phyloP scores from a whole-genome alignment of 2,888 invertebrate species.

The Plebejus argus region DNA sequence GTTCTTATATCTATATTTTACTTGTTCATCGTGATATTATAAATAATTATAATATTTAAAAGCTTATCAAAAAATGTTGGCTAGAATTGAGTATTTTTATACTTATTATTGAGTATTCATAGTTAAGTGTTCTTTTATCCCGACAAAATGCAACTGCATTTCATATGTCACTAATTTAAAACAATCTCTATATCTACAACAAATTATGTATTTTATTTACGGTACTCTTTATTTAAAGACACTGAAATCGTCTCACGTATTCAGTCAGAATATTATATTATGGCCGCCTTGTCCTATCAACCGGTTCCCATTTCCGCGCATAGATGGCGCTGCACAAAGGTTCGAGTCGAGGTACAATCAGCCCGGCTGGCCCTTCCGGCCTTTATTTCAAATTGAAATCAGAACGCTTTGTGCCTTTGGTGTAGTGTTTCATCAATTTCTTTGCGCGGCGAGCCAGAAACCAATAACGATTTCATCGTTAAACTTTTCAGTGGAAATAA shows the following conservation, averaged over 20 bases:
- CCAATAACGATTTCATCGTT: conserved; percentile 56
- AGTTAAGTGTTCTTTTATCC: too few relatives aligned
- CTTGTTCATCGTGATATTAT: too few relatives aligned
- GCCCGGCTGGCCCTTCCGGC: conserved; percentile 61
- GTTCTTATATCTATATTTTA: too few relatives aligned
- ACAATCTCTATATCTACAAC: too few relatives aligned
- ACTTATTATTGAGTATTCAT: too few relatives aligned
- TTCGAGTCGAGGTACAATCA: conserved; percentile 63
- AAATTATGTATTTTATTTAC: too few relatives aligned
- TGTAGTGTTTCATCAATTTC: conserved; percentile 60
- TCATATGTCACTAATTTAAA: too few relatives aligned
- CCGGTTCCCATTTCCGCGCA: conserved; percentile 70
- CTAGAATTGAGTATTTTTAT: too few relatives aligned
- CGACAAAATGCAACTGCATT: too few relatives aligned
- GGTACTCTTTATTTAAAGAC: too few relatives aligned
- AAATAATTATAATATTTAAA: too few relatives aligned
- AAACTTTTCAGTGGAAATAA: conserved; percentile 5
- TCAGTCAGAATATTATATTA: neutral
- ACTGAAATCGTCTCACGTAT: neutral
- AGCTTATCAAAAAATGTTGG: too few relatives aligned
- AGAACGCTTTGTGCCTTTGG: conserved; percentile 53
- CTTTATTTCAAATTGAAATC: conserved; percentile 54
- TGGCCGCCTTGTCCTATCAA: conserved; percentile 50
- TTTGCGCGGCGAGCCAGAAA: conserved; percentile 62
- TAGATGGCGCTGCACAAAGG: conserved; percentile 66